Conservation (phyloP, 2,113 vertebrate genomes). For the Sylvia atricapilla region DNA sequence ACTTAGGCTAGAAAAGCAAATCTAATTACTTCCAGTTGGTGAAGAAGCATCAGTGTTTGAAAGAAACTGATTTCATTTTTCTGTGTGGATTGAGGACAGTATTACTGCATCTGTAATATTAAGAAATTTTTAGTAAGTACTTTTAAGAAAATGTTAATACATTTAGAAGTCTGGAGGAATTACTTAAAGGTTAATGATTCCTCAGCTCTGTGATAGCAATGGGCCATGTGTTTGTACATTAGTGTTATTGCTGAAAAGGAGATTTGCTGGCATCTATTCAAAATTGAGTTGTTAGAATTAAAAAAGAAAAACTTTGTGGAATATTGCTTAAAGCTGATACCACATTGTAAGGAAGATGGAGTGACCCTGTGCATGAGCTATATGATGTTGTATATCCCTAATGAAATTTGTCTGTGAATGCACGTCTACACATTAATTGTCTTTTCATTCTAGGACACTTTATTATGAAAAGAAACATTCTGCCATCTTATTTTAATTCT, state of each 20-base stretch:
- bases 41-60: not conserved
- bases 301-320: not conserved
- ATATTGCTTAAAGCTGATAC: not conserved
- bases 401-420: not conserved
- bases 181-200: not conserved
- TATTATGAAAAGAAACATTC: not conserved
- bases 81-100: not conserved
- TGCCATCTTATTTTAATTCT: not conserved
- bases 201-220: not conserved
- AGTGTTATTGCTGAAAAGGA: not conserved
- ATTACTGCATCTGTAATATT: not conserved
- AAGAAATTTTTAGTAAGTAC: not conserved
- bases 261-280: not conserved
- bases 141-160: not conserved
- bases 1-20: not conserved
- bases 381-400: not conserved
- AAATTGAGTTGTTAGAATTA: not conserved
- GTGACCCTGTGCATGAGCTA: not conserved
- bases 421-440: not conserved
- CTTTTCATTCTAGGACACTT: not conserved
- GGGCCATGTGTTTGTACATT: not conserved
- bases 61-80: not conserved
- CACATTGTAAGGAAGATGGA: not conserved
- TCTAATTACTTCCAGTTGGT: not conserved
- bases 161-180: not conserved